Conservation (phyloP, 2,113 vertebrate species). For the Lampris megalopsis region DNA sequence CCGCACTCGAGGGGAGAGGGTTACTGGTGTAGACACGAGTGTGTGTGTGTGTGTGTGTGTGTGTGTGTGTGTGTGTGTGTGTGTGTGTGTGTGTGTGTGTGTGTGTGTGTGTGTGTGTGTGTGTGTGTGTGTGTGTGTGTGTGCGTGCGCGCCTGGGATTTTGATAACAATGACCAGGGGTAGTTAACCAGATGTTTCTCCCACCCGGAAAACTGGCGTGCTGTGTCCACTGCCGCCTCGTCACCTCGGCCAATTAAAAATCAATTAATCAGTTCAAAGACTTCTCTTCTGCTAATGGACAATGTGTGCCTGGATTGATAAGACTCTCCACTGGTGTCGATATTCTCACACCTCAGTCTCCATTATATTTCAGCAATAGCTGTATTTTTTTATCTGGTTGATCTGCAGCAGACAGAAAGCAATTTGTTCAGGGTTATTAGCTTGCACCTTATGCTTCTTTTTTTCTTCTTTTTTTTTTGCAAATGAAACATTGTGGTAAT, state of each 20-base stretch:
- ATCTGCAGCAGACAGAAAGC: constrained; percentile 70
- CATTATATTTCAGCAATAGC: constrained; percentile 53
- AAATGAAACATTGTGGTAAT: constrained; percentile 56
- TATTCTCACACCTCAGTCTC: constrained; percentile 27
- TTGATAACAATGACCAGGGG: constrained; percentile 39
- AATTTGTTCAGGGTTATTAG: constrained; percentile 80
- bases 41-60: background rate
- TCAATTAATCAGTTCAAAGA: constrained; percentile 73
- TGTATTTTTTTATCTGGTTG: constrained; percentile 53
- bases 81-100: background rate
- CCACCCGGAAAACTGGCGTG: constrained; percentile 54
- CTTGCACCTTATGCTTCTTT: constrained; percentile 39
- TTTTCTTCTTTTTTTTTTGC: constrained; percentile 28
- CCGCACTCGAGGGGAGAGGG: constrained; percentile 37
- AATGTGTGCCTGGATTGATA: constrained; percentile 65
- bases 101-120: constrained; percentile 1
- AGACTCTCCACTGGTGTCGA: constrained; percentile 33
- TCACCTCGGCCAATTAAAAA: constrained; percentile 72
- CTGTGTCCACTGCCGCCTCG: constrained; percentile 41
- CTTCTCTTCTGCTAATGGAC: constrained; percentile 59
- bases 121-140: background rate
- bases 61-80: background rate
- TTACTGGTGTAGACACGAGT: constrained; percentile 14
- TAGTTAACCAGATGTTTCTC: constrained; percentile 35
- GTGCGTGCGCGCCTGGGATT: background rate